Evolutionary conservation across 2,113 vertebrate genomes (phyloP), one percentile per base, ranked within the genome.

Genomic region (Equus przewalskii): DNA sequence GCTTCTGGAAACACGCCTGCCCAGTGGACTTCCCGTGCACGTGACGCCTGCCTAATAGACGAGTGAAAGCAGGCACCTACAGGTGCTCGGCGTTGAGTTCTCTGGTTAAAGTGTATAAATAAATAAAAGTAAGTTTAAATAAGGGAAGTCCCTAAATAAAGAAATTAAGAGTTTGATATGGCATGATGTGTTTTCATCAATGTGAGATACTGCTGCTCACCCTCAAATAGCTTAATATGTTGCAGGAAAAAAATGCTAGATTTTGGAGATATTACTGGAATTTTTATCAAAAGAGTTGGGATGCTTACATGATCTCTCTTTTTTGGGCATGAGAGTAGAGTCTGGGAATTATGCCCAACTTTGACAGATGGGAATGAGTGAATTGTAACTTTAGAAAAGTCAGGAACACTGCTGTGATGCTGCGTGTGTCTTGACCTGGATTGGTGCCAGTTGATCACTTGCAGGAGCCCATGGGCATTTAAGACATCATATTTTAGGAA

Each of bases 1-100:
- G 49, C 36, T 21, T 26, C 67, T 19, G 46, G 51, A 15, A 41
- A 10, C 33, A 26, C 14, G 5, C 11, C 54, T 36, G 21, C 51
- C 83, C 9, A 54, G 22, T 18, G 0, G 18, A 24, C 21, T 9
- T 8, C 18, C 21, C 0, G 6, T 9, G n/a, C 36, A 14, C 3
- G 0, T 4, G 1, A 16, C 0, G 0, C 28, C 56, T 24, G 4
- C 30, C n/a, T 56, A 6, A 6, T 1, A 5, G 81, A 26, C 0
- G 1, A 1, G 16, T 19, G 58, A 46, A 14, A 44, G n/a, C 1
- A 2, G 15, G 19, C 6, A 0, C n/a, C 67, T 30, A 6, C 18
- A 24, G 49, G 49, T 12, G 2, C 41, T 3, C 1, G 33, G 46
- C 30, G 5, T 3, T n/a, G 14, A n/a, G 22, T 24, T 26, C 69